Evolutionary conservation across 2,888 invertebrate genomes (phyloP), one percentile per base, ranked within the genome.

Genomic region (Papilio demoleus): DNA sequence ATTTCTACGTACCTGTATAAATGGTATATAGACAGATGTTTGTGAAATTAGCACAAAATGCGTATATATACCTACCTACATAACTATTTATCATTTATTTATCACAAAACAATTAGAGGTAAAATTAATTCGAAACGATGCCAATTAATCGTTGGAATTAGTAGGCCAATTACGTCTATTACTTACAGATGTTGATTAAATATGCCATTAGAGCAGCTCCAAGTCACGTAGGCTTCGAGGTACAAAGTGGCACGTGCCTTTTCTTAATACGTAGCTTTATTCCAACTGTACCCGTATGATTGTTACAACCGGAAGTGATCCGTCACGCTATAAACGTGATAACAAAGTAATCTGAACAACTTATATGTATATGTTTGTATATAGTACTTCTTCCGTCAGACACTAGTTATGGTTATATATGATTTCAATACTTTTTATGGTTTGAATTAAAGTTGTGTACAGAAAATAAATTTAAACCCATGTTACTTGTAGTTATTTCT

Each of bases 211-310:
- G 69, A 70, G 81, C 76, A 79, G 76, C 80, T 82, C 73, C 71
- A 50, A 80, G 88, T 91, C 91, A 92, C 91, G 91, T 91, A 90
- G 85, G 79, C 87, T 75, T 75, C 75, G 72, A 62, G 71, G 68
- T 69, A 62, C 67, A 71, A 71, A 67, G 42, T 68, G 83, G 80
- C 90, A 81, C 90, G 89, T 88, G 90, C 87, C 82, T 70, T 69
- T 61, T 71, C 72, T 76, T 82, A 82, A 84, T 45, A 63, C 64
- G 17, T 53, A 70, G 50, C 24, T 58, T 62, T 59, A 68, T 64
- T n/a, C 63, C 2, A 68, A 50, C 40, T 59, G 38, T 58, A 36
- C 27, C 24, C 59, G 50, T 40, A 59, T 22, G 50, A 68, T 50
- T 67, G 42, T 63, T 53, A 40, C 38, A 27, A 50, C 68, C 64